Evolutionary conservation across 2,113 vertebrate genomes (phyloP).

Genomic region (Riparia riparia): DNA sequence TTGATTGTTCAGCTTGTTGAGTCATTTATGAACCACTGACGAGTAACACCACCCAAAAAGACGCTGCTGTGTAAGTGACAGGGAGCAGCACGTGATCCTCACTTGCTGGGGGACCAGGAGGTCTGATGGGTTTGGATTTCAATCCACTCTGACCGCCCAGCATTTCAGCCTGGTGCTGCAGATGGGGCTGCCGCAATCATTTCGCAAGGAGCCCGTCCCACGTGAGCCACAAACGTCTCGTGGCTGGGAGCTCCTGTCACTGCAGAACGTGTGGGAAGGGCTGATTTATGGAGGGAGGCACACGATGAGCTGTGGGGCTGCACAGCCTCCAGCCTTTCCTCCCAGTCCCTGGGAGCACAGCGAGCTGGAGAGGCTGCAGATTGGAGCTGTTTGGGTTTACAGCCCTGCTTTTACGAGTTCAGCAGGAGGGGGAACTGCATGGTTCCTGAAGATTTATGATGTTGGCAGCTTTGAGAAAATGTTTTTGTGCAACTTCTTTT

Average conservation of each 20-base stretch:
- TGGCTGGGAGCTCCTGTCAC: neutral
- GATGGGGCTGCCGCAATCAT: neutral
- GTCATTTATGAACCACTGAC: neutral
- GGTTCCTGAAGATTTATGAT: neutral
- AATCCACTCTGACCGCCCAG: neutral
- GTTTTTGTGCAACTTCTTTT: neutral
- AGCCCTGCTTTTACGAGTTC: neutral
- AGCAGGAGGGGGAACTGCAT: neutral
- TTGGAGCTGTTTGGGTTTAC: neutral
- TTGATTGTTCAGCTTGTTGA: neutral
- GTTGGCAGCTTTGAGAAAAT: neutral
- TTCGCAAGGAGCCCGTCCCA: neutral
- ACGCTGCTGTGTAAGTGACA: neutral
- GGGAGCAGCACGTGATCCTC: neutral
- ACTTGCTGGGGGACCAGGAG: neutral
- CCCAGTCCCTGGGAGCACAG: neutral
- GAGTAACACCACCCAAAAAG: neutral
- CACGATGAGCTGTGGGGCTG: neutral
- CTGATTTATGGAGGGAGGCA: slow-evolving; percentile 35
- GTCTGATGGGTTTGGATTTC: neutral
- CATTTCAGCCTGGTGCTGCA: neutral
- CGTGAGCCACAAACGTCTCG: neutral
- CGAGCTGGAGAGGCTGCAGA: neutral
- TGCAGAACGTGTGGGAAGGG: neutral
- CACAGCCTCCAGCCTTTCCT: neutral